phyloP scores from a whole-genome alignment of 2,888 invertebrate genomes.

The Acanthosepion pharaonis region DNA sequence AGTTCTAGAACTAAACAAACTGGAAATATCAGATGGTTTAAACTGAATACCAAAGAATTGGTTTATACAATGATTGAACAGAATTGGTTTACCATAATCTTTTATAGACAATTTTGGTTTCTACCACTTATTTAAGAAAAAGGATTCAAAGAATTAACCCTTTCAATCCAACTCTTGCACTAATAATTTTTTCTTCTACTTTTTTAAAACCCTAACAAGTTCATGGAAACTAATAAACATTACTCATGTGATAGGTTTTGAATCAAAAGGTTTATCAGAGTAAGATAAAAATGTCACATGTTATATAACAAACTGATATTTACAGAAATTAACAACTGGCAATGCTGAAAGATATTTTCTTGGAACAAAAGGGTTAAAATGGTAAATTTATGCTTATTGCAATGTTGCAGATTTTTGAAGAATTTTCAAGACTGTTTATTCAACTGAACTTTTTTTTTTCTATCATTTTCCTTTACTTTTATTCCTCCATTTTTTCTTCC shows the following conservation, averaged over 20 bases:
- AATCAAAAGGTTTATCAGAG: no score
- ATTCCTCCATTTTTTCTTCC: no score
- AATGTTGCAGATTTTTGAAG: neutral
- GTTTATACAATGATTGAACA: neutral
- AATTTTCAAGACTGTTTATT: neutral
- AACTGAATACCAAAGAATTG: neutral
- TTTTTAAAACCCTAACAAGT: no score
- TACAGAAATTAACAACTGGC: no score
- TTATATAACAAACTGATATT: no score
- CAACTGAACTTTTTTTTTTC: neutral
- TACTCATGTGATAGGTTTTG: no score
- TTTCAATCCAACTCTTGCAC: no score
- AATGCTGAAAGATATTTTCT: neutral
- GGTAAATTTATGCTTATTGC: neutral
- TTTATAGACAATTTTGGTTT: neutral
- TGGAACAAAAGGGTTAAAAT: neutral
- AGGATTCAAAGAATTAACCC: no score
- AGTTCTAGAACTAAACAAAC: neutral
- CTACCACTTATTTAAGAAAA: neutral
- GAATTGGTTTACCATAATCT: neutral
- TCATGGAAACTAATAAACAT: no score
- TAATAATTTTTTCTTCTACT: no score
- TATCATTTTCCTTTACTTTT: no score
- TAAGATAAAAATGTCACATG: no score
- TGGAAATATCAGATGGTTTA: neutral